These are phyloP conservation scores for Spinus olivaceus DNA, from an alignment of 2,797 vertebrate genomes.

Conservation along the genomic window DNA sequence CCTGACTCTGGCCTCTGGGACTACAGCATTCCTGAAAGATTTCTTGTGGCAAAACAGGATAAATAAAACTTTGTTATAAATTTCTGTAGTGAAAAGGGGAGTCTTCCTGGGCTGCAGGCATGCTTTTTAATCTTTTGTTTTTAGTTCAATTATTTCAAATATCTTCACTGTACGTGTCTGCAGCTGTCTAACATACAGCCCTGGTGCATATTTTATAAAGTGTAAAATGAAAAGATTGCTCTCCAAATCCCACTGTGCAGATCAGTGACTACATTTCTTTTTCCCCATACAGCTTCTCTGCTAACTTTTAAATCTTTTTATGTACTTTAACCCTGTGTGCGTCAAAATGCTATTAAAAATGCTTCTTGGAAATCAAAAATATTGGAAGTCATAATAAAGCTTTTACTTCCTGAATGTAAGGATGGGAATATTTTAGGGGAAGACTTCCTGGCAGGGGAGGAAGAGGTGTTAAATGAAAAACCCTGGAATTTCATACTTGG, in stretches of 20 bases:
- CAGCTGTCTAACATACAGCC: constrained; percentile 35
- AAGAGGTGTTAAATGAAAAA: constrained; percentile 26
- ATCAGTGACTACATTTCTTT: constrained; percentile 48
- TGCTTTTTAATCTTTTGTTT: constrained; percentile 59
- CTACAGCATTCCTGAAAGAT: constrained; percentile 16
- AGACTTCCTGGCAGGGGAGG: background rate
- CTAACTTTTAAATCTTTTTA: constrained; percentile 43
- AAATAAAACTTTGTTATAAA: constrained; percentile 41
- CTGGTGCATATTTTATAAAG: constrained; percentile 48
- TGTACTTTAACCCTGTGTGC: constrained; percentile 38
- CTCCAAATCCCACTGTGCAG: constrained; percentile 49
- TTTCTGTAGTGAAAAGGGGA: constrained; percentile 38
- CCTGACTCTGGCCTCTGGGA: background rate
- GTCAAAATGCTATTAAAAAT: background rate
- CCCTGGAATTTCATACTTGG: constrained; percentile 5
- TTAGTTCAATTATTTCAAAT: constrained; percentile 50
- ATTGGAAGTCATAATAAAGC: constrained; percentile 17
- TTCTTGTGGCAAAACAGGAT: constrained; percentile 1
- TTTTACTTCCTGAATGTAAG: constrained; percentile 5
- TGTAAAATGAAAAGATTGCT: constrained; percentile 55
- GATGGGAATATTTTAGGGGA: background rate
- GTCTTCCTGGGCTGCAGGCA: constrained; percentile 25
- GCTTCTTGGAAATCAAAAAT: constrained; percentile 2
- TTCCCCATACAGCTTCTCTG: constrained; percentile 23
- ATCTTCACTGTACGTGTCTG: constrained; percentile 44